Evolutionary conservation across 2,113 vertebrate genomes (phyloP).

Genomic region (Zosterops lateralis): DNA sequence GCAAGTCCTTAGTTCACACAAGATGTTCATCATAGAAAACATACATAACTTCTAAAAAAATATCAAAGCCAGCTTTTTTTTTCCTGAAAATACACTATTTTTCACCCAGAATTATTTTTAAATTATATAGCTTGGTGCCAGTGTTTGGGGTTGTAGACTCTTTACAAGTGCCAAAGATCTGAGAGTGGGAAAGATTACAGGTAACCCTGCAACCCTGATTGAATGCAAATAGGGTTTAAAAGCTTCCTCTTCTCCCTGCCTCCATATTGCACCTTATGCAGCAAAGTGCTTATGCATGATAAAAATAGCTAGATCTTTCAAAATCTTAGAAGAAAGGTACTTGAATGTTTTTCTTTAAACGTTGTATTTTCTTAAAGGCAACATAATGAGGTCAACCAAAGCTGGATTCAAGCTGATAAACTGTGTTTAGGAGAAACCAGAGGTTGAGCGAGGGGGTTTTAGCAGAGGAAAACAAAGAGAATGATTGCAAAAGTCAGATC

Average conservation of each 20-base stretch:
- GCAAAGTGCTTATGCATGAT: background rate
- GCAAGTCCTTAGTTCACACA: background rate
- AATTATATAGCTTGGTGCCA: background rate
- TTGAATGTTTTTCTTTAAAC: slow-evolving; percentile 34
- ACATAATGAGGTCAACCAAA: slow-evolving; percentile 44
- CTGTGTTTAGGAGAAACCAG: slow-evolving; percentile 46
- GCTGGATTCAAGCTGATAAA: slow-evolving; percentile 32
- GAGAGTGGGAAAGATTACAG: slow-evolving; percentile 9
- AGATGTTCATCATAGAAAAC: background rate
- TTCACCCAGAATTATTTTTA: background rate
- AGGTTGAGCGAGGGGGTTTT: slow-evolving; percentile 30
- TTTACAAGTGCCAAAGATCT: background rate
- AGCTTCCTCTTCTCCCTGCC: background rate
- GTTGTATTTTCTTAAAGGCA: slow-evolving; percentile 52
- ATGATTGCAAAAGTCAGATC: slow-evolving; percentile 73
- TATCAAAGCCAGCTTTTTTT: background rate
- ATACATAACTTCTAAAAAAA: background rate
- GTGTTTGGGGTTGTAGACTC: background rate
- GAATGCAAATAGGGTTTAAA: slow-evolving; percentile 29
- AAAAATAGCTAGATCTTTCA: slow-evolving; percentile 51
- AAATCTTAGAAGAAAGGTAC: slow-evolving; percentile 30
- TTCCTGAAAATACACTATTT: background rate
- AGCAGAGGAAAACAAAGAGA: slow-evolving; percentile 70
- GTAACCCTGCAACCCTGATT: background rate
- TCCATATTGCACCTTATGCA: slow-evolving; percentile 23